Percentiles rank a stretch among this genome's conserved stretches.
These are phyloP conservation scores for Monoplex corrugatus DNA, from an alignment of 2,888 invertebrate species.

Conservation along the genomic window DNA sequence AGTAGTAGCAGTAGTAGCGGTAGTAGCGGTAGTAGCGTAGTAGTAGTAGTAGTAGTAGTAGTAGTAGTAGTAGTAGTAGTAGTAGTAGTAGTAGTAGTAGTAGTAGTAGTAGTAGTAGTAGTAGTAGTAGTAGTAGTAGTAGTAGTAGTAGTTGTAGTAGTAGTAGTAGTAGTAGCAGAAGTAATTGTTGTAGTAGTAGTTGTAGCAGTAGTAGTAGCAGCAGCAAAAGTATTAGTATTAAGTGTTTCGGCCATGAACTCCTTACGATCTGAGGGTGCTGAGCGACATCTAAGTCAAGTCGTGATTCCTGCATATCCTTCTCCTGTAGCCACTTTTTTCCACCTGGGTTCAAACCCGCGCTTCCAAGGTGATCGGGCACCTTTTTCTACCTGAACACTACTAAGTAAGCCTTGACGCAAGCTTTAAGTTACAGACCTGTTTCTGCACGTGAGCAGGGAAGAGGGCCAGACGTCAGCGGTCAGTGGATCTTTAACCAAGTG, in stretches of 20 bases:
- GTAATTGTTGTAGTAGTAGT: neutral
- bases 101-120: constrained; percentile 37
- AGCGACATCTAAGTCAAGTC: no score
- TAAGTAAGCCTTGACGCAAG: no score
- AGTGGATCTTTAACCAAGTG: neutral
- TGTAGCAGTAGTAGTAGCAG: neutral
- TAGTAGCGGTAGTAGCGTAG: no score
- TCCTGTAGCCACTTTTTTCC: neutral
- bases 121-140: neutral
- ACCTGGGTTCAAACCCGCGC: neutral
- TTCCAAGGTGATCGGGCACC: no score
- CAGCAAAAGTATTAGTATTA: no score
- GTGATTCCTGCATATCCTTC: no score
- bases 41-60: no score
- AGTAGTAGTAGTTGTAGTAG: neutral
- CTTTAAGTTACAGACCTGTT: neutral
- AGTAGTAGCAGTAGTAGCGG: neutral
- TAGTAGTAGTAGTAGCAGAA: neutral
- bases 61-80: no score
- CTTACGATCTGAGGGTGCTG: no score
- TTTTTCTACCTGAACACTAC: no score
- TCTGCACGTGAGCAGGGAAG: neutral
- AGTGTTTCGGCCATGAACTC: no score
- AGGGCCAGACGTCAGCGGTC: neutral
- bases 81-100: constrained; percentile 20